Percentiles rank a stretch among this genome's conserved stretches.
These are phyloP conservation scores for Apogon hyalosoma DNA, from an alignment of 2,797 vertebrate genomes.

Conservation along the genomic window DNA sequence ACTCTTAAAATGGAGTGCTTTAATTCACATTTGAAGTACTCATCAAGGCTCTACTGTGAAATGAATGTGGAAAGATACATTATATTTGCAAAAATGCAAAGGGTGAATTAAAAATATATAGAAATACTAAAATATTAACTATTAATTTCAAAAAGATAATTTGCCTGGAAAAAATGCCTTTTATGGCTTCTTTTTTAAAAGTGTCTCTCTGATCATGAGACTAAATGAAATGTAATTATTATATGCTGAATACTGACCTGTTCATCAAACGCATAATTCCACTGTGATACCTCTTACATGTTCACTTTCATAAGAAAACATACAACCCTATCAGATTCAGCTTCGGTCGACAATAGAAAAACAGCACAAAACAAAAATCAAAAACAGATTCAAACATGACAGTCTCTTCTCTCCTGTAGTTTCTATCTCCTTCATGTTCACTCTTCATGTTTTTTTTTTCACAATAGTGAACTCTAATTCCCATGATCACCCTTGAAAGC, in stretches of 20 bases:
- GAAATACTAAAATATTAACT: slow-evolving; percentile 87
- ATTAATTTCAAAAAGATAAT: slow-evolving; percentile 86
- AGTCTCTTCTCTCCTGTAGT: slow-evolving; percentile 28
- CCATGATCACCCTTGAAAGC: slow-evolving; percentile 79
- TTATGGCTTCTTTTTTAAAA: slow-evolving; percentile 63
- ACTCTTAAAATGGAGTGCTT: slow-evolving; percentile 86
- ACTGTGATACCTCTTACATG: slow-evolving; percentile 14
- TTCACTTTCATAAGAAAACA: slow-evolving; percentile 44
- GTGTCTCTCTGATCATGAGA: slow-evolving; percentile 48
- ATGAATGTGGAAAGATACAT: slow-evolving; percentile 87
- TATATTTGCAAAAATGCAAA: slow-evolving; percentile 88
- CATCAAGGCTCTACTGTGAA: slow-evolving; percentile 83
- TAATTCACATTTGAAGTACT: slow-evolving; percentile 88
- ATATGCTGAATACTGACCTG: slow-evolving; percentile 52
- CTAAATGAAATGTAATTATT: slow-evolving; percentile 66
- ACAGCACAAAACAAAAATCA: slow-evolving; percentile 30
- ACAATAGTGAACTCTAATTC: slow-evolving; percentile 78
- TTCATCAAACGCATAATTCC: slow-evolving; percentile 52
- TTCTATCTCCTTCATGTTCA: slow-evolving; percentile 28
- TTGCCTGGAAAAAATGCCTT: slow-evolving; percentile 71
- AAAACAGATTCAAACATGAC: slow-evolving; percentile 38
- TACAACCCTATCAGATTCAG: slow-evolving; percentile 36
- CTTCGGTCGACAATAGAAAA: slow-evolving; percentile 34
- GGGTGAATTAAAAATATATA: slow-evolving; percentile 87
- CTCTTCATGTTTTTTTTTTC: slow-evolving; percentile 44